Conservation (phyloP, 2,888 invertebrate species). For the Scaptomyza cyrtandrae region DNA sequence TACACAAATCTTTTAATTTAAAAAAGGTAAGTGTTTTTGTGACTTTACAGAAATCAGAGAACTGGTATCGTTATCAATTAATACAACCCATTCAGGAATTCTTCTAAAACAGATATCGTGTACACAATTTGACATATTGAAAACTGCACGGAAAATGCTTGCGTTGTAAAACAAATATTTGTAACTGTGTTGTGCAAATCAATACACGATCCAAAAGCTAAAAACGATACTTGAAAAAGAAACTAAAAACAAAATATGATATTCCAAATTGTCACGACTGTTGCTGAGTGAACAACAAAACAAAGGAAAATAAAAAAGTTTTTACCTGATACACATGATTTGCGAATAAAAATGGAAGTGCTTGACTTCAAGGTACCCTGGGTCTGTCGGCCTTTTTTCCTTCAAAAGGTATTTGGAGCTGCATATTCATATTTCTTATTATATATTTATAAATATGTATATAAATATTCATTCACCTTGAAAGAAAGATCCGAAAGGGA, state of each 20-base stretch:
- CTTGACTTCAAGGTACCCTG: neutral
- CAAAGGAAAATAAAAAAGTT: constrained; percentile 9
- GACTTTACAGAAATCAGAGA: too few relatives aligned
- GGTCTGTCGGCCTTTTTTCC: neutral
- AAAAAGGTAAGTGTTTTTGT: too few relatives aligned
- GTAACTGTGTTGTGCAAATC: constrained; percentile 16
- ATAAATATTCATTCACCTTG: neutral
- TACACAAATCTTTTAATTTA: too few relatives aligned
- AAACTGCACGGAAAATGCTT: neutral
- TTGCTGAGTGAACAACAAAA: constrained; percentile 23
- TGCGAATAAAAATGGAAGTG: constrained; percentile 6
- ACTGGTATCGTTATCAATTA: too few relatives aligned
- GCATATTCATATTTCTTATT: neutral
- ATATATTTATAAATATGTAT: too few relatives aligned
- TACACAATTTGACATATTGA: constrained; percentile 9
- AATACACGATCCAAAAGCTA: constrained; percentile 16
- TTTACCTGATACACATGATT: constrained; percentile 9
- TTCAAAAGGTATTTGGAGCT: too few relatives aligned
- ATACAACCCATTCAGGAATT: neutral
- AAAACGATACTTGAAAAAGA: constrained; percentile 1
- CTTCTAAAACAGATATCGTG: neutral
- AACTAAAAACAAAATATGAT: constrained; percentile 7
- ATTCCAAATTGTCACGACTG: constrained; percentile 28
- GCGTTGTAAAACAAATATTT: constrained; percentile 11
- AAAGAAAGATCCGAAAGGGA: neutral